Conservation (phyloP, 2,113 vertebrate genomes). For the Neoarius graeffei region DNA sequence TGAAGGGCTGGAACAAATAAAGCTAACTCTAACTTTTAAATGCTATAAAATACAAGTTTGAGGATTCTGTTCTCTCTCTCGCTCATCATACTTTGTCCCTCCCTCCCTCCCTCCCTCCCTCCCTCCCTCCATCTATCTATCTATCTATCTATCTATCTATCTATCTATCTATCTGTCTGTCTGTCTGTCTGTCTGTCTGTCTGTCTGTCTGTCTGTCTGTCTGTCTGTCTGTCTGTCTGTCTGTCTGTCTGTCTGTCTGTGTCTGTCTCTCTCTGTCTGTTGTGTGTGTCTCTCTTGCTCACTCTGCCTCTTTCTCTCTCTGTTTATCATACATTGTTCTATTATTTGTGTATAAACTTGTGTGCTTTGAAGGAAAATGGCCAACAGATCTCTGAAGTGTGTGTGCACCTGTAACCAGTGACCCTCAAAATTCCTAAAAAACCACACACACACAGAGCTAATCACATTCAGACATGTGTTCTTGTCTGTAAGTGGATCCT, state of each 20-base stretch:
- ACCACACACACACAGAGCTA: neutral
- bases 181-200: neutral
- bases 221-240: neutral
- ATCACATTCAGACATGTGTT: neutral
- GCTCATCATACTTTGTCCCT: neutral
- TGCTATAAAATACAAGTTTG: neutral
- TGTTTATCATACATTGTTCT: neutral
- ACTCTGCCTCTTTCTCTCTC: neutral
- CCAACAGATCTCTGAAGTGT: neutral
- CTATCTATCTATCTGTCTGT: neutral
- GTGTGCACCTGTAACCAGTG: neutral
- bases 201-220: neutral
- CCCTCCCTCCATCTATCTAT: neutral
- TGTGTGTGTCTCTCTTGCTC: neutral
- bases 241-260: neutral
- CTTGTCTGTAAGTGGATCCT: neutral
- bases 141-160: conserved; percentile 28
- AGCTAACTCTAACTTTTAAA: neutral
- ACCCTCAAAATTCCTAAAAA: neutral
- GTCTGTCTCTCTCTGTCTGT: accelerated
- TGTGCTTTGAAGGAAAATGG: neutral
- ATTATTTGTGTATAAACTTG: neutral
- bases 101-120: neutral
- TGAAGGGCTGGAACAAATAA: neutral
- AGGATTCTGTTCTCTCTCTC: neutral